These are phyloP conservation scores for Yponomeuta plumbellus DNA, from an alignment of 2,888 invertebrate genomes.

Conservation along the genomic window DNA sequence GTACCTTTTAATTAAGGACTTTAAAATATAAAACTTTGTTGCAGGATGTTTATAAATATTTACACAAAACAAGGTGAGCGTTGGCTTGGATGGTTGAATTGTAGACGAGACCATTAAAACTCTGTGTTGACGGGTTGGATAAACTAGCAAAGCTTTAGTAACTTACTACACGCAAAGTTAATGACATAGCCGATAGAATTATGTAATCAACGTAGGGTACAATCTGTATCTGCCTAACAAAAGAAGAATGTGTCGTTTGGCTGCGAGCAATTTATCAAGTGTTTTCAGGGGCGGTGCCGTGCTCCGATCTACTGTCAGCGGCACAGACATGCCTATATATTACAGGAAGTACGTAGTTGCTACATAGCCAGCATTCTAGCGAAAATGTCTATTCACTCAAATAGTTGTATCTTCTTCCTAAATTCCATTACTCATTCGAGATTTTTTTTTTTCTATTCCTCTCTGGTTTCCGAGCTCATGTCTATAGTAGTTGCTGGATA, in stretches of 20 bases:
- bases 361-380: not conserved
- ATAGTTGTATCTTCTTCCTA: no score
- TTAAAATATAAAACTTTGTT: not conserved
- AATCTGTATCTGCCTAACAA: conserved; percentile 15
- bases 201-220: conserved; percentile 28
- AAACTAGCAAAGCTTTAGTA: not conserved
- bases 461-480: no score
- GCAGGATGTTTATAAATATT: not conserved
- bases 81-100: no score
- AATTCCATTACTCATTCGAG: no score
- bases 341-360: not conserved
- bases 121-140: not conserved
- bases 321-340: conserved; percentile 1
- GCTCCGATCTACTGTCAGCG: not conserved
- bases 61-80: not conserved
- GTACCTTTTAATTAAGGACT: no score
- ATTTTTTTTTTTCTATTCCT: no score
- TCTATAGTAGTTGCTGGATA: no score
- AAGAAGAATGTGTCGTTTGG: conserved; percentile 21
- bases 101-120: not conserved
- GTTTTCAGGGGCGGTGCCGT: conserved; percentile 31
- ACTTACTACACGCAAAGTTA: not conserved
- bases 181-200: not conserved
- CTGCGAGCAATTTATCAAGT: conserved; percentile 47
- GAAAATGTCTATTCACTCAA: not conserved